phyloP scores from a whole-genome alignment of 1,140 invertebrate genomes.

The Diachasmimorpha longicaudata region DNA sequence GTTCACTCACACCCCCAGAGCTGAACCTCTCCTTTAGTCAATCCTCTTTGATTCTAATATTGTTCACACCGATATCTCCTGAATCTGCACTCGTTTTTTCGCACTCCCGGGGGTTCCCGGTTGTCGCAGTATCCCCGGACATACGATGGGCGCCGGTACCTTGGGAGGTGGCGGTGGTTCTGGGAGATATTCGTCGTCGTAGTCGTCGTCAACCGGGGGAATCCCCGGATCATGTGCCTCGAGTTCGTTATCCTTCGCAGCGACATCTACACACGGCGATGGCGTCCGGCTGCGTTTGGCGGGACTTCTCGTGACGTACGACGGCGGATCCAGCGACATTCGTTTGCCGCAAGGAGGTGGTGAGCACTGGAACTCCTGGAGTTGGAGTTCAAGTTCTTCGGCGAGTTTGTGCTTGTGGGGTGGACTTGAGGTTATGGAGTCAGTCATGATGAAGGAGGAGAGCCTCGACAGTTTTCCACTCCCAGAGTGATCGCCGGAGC shows the following conservation, averaged over 20 bases:
- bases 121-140: slow-evolving; percentile 69
- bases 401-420: slow-evolving; percentile 70
- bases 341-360: slow-evolving; percentile 64
- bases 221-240: slow-evolving; percentile 61
- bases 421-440: slow-evolving; percentile 59
- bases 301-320: slow-evolving; percentile 62
- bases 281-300: slow-evolving; percentile 54
- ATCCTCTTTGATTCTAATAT: no score
- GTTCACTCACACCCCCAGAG: no score
- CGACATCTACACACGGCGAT: slow-evolving; percentile 63
- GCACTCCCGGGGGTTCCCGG: slow-evolving; percentile 71
- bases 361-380: slow-evolving; percentile 71
- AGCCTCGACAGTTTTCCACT: slow-evolving; percentile 65
- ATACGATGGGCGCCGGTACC: slow-evolving; percentile 60
- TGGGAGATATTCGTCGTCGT: slow-evolving; percentile 63
- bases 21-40: no score
- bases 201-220: slow-evolving; percentile 59
- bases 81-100: slow-evolving; percentile 86
- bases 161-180: slow-evolving; percentile 75
- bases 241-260: slow-evolving; percentile 63
- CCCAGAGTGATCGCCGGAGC: slow-evolving; percentile 64
- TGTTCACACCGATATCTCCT: slow-evolving; percentile 83
- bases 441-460: slow-evolving; percentile 57
- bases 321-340: slow-evolving; percentile 58
- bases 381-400: slow-evolving; percentile 70